Base-by-base conservation (phyloP, 2,113 vertebrate genomes). In the Pachypanchax playfairii region DNA sequence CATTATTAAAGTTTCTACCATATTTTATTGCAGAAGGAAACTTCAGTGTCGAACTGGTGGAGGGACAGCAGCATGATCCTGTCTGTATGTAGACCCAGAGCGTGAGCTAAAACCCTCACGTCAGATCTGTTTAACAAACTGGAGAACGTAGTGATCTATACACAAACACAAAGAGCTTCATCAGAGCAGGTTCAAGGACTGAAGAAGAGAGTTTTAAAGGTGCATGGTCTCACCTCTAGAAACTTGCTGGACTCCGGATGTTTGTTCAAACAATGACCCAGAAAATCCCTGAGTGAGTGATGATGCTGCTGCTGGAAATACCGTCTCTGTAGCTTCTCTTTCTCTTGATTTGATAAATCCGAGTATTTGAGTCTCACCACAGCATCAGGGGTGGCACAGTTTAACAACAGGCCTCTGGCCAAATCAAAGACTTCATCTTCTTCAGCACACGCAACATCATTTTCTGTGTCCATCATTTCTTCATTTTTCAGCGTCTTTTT, bases 21-120 rank as follows among this genome's bases (percentile, higher is more conserved):
- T 64, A 91, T 88, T 58, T 87, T 91, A 75, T 64, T 90, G 80
- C 85, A 91, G 78, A 92, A 92, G 55, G 91, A 91, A 33, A 79
- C 76, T 43, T 92, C 91, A 2, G 91, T 92, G 61, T 92, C 91
- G 77, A 92, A 92, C 82, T 92, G 91, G 74, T 92, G 91, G 20
- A 92, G 82, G 0, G 88, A 92, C 12, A 92, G 85, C 42, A 92
- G 80, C 6, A 84, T 83, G 47, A 91, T 65, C 9, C 22, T 52
- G 21, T 85, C 69, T 0, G 42, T 70, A 1, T 75, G 59, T 12
- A 91, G 47, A 26, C 70, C 81, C 12, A 92, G 53, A 26, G 80
- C 60, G 1, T 69, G 65, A 9, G 80, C 71, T 43, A 91, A 14
- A n/a, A 61, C 49, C 24, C 57, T 85, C n/a, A 91, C 61, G 38